Percentiles rank a stretch among this genome's conserved stretches.
Conservation (phyloP, 2,113 vertebrate species). For the Neofelis nebulosa region DNA sequence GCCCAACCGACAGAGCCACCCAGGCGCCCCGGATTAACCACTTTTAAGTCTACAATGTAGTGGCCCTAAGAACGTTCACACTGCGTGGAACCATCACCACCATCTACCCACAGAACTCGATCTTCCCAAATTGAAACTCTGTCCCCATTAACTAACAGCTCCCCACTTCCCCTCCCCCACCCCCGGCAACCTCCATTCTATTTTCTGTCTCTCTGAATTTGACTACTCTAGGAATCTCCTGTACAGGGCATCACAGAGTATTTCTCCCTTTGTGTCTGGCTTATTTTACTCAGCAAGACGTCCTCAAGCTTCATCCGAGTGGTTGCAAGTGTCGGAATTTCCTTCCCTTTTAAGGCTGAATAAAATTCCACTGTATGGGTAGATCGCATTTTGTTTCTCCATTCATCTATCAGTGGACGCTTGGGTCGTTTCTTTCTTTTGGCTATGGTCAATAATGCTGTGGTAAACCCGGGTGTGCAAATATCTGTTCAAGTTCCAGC, state of each 20-base stretch:
- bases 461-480: neutral
- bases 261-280: neutral
- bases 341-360: neutral
- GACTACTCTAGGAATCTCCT: neutral
- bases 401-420: neutral
- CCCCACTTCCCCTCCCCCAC: neutral
- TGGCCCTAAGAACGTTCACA: fast-evolving
- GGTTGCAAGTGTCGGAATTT: neutral
- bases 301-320: neutral
- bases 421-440: neutral
- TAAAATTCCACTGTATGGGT: neutral
- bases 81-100: fast-evolving
- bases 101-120: neutral
- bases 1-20: too few species aligned
- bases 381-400: neutral
- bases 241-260: fast-evolving
- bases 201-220: neutral
- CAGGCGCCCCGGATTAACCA: neutral
- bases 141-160: neutral
- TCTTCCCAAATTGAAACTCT: neutral
- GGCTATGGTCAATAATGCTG: neutral
- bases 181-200: neutral
- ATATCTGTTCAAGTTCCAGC: neutral
- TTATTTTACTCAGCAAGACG: neutral
- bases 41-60: neutral